Evolutionary conservation across 2,888 invertebrate species (phyloP), one percentile per base, ranked within the genome.

Genomic region (Malachius bipustulatus): DNA sequence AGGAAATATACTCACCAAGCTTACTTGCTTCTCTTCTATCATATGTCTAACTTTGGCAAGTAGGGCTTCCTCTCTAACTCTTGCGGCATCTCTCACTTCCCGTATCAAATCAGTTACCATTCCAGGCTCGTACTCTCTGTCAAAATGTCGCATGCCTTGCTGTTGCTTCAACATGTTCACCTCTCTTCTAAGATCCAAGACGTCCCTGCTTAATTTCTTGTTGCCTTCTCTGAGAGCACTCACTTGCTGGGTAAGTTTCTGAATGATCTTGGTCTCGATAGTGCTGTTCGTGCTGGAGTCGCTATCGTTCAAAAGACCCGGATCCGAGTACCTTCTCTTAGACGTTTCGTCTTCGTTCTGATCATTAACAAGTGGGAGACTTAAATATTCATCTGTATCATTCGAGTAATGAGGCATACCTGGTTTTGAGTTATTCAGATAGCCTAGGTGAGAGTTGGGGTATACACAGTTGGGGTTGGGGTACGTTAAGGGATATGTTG

Each of bases 211-310:
- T 53, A 84, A 69, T 65, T 77, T 79, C 47, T 77, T 72, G 61
- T 84, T 83, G 37, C 73, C 70, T 47, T 79, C 74, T 55, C 80
- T 81, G 47, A 84, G 56, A 35, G 73, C 59, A 50, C 72, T 66
- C 45, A 84, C 79, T 65, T 84, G 83, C 50, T 82, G 81, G 43
- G 81, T 69, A 16, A 84, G 64, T 39, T 77, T 73, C 32, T 72
- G 63, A 29, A 78, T 59, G 30, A 77, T 57, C 44, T 72, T 65
- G n/a, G 6, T n/a, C 24, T 19, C 24, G n/a, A 19, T 19, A 19
- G 24, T 19, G 8, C 66, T 67, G 34, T 72, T 75, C 0, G 71
- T 69, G 37, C 57, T 55, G 3, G 56, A 56, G 14, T 63, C 70
- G 1, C 65, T 61, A 2, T 66, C 66, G 36, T 52, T 63, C 40